Evolutionary conservation across 2,888 invertebrate species (phyloP).

Genomic region (Drosophila cognata): DNA sequence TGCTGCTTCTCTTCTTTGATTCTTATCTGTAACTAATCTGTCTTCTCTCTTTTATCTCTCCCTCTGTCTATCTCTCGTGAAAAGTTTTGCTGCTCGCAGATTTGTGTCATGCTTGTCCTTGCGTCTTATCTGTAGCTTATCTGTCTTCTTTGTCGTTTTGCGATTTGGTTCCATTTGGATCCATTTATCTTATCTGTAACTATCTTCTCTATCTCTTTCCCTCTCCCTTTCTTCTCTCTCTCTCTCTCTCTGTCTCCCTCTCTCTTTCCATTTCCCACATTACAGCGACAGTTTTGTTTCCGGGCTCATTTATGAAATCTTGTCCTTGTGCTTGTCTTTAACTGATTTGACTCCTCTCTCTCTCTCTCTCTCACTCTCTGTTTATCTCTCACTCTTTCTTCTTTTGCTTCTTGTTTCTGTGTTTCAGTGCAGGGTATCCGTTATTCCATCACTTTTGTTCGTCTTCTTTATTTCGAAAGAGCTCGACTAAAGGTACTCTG

Average conservation of each 20-base stretch:
- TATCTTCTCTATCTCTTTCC: neutral
- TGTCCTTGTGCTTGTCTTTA: conserved; percentile 10
- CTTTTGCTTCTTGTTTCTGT: neutral
- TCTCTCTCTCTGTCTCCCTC: too few species aligned
- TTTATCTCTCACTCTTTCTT: neutral
- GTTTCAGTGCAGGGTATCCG: too few species aligned
- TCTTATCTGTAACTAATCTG: too few species aligned
- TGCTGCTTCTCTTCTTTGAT: neutral
- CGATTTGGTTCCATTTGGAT: neutral
- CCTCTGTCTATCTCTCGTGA: neutral
- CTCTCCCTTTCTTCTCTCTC: neutral
- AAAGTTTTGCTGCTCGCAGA: neutral
- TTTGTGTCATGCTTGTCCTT: neutral
- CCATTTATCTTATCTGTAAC: neutral
- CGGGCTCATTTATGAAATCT: neutral
- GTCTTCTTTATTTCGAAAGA: too few species aligned
- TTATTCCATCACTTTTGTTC: too few species aligned
- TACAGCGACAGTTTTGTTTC: neutral
- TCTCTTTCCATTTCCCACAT: neutral
- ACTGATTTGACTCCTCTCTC: conserved; percentile 19
- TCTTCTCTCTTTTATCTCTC: too few species aligned
- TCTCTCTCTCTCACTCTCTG: neutral
- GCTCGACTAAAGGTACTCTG: too few species aligned
- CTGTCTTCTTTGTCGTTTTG: neutral
- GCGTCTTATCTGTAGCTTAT: neutral